These are phyloP conservation scores for Ceyx cyanopectus DNA, from an alignment of 2,113 vertebrate genomes.

Conservation along the genomic window DNA sequence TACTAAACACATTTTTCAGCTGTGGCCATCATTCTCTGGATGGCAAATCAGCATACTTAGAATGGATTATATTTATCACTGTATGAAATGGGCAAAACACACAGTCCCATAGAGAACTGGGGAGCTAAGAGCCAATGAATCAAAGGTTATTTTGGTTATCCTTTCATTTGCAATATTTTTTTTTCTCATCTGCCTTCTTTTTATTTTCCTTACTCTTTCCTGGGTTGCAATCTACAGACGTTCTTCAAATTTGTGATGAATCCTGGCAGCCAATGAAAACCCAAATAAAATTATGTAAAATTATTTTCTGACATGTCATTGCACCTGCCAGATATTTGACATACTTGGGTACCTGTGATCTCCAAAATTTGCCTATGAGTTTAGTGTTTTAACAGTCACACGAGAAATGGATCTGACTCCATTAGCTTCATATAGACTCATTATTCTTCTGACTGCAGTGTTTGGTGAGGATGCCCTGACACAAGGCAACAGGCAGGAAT, in stretches of 20 bases:
- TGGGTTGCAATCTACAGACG: not conserved
- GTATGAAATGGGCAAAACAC: not conserved
- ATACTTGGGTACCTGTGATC: not conserved
- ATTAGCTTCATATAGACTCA: not conserved
- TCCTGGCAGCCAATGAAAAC: not conserved
- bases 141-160: not conserved
- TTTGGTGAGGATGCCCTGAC: not conserved
- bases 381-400: not conserved
- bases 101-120: not conserved
- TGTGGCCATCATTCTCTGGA: not conserved
- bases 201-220: not conserved
- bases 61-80: not conserved
- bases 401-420: not conserved
- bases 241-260: not conserved
- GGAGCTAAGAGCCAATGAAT: not conserved
- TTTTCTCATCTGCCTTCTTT: not conserved
- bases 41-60: constrained; percentile 7
- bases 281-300: not conserved
- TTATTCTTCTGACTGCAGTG: not conserved
- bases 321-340: not conserved
- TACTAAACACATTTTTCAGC: constrained; percentile 25
- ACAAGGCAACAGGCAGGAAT: not conserved
- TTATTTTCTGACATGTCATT: not conserved
- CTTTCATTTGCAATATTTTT: not conserved
- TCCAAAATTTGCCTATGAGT: not conserved